Evolutionary conservation across 2,113 vertebrate genomes (phyloP), one percentile per base, ranked within the genome.

Genomic region (Campylorhamphus procurvoides): DNA sequence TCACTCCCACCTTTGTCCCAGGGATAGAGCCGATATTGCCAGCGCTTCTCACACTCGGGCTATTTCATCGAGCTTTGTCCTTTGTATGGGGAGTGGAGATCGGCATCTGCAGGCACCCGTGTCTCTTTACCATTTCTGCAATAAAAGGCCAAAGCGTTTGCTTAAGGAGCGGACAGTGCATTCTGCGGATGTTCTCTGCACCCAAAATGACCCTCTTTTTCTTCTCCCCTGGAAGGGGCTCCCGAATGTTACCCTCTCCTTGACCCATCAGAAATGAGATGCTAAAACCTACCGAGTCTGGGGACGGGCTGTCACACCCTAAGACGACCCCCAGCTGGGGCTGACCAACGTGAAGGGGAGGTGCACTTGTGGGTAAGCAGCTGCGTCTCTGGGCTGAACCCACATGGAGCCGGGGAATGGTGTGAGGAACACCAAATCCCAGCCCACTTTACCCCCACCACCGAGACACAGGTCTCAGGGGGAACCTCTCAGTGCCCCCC

Each of bases 91-190:
- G 96, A 87, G 13, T 24, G 39, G 12, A 20, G 13, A 81, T 80
- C 47, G 78, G 81, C 73, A 83, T 92, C 93, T 90, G 84, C 89
- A 96, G 83, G 93, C 93, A 96, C 88, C 92, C 97, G 46, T 83
- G 77, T 59, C 89, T 91, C 94, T 97, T 97, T 91, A 96, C 77
- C 85, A 83, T 95, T 97, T 95, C 95, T 95, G 87, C 83, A 91
- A 80, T 94, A 96, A 97, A 95, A 88, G 89, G 89, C 90, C 91
- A 62, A 93, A 94, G 86, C 73, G 73, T 93, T 91, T 94, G 89
- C 94, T 73, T 64, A 83, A 96, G 84, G 89, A 96, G 91, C 93
- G 24, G 72, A 79, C 8, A 42, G 84, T 97, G 95, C 83, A 91
- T 95, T 97, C 94, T 96, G 96, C 75, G 94, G 96, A 97, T 96